phyloP scores from a whole-genome alignment of 2,797 vertebrate genomes.

The Syngnathus acus region DNA sequence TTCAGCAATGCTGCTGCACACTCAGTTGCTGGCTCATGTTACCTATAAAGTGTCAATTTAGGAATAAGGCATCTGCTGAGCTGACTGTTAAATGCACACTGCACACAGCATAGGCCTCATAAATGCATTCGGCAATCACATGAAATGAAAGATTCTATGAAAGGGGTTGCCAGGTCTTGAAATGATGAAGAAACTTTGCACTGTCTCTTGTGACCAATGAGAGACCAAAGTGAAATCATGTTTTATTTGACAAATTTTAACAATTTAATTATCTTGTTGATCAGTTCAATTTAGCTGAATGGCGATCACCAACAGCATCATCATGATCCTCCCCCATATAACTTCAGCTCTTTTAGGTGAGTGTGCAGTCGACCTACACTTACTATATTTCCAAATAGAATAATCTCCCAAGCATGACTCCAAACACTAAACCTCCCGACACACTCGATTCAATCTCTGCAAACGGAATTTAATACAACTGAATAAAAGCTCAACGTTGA shows the following conservation, averaged over 20 bases:
- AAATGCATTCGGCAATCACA: not conserved
- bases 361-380: constrained; percentile 40
- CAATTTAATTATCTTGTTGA: too few species aligned
- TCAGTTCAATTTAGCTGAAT: too few species aligned
- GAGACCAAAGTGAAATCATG: too few species aligned
- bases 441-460: constrained; percentile 56
- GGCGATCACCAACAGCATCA: not conserved
- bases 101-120: not conserved
- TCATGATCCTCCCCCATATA: constrained; percentile 14
- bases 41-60: constrained; percentile 17
- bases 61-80: constrained; percentile 20
- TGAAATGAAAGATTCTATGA: not conserved
- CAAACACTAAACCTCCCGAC: constrained; percentile 49
- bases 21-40: constrained; percentile 24
- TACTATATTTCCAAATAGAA: constrained; percentile 49
- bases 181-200: not conserved
- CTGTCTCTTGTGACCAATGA: too few species aligned
- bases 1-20: constrained; percentile 27
- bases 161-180: not conserved
- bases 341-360: constrained; percentile 39
- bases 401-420: constrained; percentile 63
- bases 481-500: constrained; percentile 34
- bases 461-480: constrained; percentile 55
- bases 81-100: too few species aligned
- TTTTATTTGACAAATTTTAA: too few species aligned